Evolutionary conservation across 2,888 invertebrate species (phyloP).

Genomic region (Cataglyphis livida): DNA sequence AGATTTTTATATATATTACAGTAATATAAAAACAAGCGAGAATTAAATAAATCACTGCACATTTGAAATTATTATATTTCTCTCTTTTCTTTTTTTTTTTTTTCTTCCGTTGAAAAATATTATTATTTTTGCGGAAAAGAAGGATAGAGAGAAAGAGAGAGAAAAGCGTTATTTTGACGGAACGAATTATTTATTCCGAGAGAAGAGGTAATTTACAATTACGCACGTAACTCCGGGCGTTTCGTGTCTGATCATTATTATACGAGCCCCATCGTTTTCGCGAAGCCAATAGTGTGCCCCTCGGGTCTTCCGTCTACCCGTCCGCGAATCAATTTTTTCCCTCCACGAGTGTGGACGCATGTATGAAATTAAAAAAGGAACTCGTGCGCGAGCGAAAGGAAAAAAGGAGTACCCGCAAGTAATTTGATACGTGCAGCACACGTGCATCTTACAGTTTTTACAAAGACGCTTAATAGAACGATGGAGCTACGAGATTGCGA

Average conservation of each 20-base stretch:
- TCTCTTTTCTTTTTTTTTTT: neutral
- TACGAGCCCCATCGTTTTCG: slow-evolving; percentile 66
- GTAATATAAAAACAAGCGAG: neutral
- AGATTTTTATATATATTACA: neutral
- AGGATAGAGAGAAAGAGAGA: neutral
- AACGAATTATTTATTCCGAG: slow-evolving; percentile 41
- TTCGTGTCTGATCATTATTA: slow-evolving; percentile 62
- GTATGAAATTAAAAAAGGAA: slow-evolving; percentile 52
- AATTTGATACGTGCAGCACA: slow-evolving; percentile 36
- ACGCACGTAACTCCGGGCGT: slow-evolving; percentile 49
- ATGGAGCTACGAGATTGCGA: slow-evolving; percentile 27
- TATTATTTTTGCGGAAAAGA: neutral
- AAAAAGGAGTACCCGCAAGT: slow-evolving; percentile 37
- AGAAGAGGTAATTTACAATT: slow-evolving; percentile 50
- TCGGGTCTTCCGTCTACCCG: slow-evolving; percentile 60
- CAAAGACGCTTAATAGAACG: slow-evolving; percentile 49
- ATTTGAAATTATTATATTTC: neutral
- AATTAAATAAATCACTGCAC: neutral
- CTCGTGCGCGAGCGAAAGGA: slow-evolving; percentile 1
- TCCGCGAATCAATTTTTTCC: slow-evolving; percentile 69
- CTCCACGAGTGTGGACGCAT: slow-evolving; percentile 37
- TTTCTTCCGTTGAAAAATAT: neutral
- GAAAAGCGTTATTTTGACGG: neutral
- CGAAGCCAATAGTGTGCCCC: slow-evolving; percentile 69
- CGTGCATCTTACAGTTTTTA: slow-evolving; percentile 45